Percentiles rank a stretch among this genome's conserved stretches.
Evolutionary conservation across 1,140 invertebrate genomes (phyloP).

Genomic region (Acromyrmex echinatior): DNA sequence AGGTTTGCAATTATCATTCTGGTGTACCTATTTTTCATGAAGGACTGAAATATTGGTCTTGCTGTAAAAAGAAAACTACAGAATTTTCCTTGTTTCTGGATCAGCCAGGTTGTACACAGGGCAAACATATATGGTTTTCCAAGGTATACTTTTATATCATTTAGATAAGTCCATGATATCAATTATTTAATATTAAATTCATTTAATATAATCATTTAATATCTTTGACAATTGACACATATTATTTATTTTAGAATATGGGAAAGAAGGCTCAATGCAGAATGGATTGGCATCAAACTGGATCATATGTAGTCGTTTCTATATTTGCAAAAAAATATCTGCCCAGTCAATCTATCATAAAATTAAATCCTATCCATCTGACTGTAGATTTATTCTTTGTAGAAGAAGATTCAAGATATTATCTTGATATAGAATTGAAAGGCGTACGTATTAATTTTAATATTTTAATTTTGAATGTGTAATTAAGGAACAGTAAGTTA

Average conservation of each 20-base stretch:
- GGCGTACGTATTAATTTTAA: slow-evolving; percentile 89
- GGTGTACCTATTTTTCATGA: slow-evolving; percentile 98
- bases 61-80: slow-evolving; percentile 96
- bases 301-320: slow-evolving; percentile 92
- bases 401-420: slow-evolving; percentile 92
- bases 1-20: slow-evolving; percentile 94
- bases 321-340: slow-evolving; percentile 97
- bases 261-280: slow-evolving; percentile 89
- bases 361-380: slow-evolving; percentile 95
- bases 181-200: slow-evolving; percentile 17
- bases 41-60: slow-evolving; percentile 99
- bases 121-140: slow-evolving; percentile 95
- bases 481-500: not conserved
- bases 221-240: not conserved
- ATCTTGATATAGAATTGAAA: slow-evolving; percentile 93
- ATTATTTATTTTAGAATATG: slow-evolving; percentile 72
- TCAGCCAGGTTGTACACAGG: slow-evolving; percentile 94
- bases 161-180: not conserved
- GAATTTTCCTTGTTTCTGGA: slow-evolving; percentile 97
- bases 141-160: slow-evolving; percentile 86
- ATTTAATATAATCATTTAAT: too few species aligned
- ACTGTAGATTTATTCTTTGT: slow-evolving; percentile 93
- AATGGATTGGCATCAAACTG: slow-evolving; percentile 98
- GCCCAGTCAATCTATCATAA: slow-evolving; percentile 91
- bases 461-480: slow-evolving; percentile 37